Evolutionary conservation across 2,888 invertebrate genomes (phyloP), one percentile per base, ranked within the genome.

Genomic region (Drosophila neotestacea): DNA sequence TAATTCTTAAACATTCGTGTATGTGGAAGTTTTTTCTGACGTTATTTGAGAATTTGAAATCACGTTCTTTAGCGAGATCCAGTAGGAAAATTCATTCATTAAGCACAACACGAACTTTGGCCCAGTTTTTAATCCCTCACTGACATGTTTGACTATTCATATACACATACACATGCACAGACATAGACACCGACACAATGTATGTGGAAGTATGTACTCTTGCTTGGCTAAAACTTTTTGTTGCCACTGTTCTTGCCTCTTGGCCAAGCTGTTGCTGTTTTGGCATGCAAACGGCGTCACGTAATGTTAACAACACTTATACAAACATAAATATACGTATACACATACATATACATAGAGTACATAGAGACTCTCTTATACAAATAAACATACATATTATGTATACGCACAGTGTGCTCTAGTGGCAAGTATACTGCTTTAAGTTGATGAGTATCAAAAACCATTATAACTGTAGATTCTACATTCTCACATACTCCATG

Each of bases 261-360:
- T 66, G 62, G 61, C 54, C 68, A 54, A 72, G 75, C 62, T 78
- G 75, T 62, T 81, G 64, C 72, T 70, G 62, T 44, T 66, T 72
- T 52, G 72, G 63, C 74, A 79, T 79, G 74, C 76, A 73, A 77
- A 75, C 69, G 56, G 56, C 73, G 71, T 74, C 86, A 84, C 86
- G 84, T 79, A 82, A 66, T 73, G 59, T 39, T 22, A 61, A 70
- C 72, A 61, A 54, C 65, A 39, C 28, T 50, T 47, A 51, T 48
- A 47, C 62, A 68, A 59, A 48, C 44, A 55, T 32, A 65, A 22
- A 36, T 64, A 36, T 30, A 32, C 22, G 32, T 32, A 9, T 32
- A 41, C 27, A 58, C 10, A 38, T 7, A 46, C 16, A 42, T 9
- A 34, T 28, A 34, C 28, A 38, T 16, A 27, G 13, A 10, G 38